Conservation (phyloP, 1,140 invertebrate species). For the Drosophila arawakana region DNA sequence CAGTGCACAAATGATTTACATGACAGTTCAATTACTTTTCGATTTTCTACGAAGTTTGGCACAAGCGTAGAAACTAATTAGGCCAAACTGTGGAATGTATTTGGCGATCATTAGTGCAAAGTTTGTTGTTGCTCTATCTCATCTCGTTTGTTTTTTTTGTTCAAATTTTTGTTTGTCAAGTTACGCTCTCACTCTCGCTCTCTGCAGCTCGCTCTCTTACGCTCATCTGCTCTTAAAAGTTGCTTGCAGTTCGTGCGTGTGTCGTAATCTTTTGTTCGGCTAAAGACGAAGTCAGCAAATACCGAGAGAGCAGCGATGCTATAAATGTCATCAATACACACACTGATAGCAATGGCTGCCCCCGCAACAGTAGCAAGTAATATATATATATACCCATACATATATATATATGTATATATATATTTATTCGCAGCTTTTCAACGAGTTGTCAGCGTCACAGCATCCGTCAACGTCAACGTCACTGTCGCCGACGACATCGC, state of each 20-base stretch:
- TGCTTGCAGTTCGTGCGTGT: background rate
- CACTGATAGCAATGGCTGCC: background rate
- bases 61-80: background rate
- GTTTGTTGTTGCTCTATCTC: background rate
- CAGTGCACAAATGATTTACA: background rate
- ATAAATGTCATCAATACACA: background rate
- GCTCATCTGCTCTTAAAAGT: background rate
- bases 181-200: background rate
- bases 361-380: background rate
- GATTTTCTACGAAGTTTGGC: background rate
- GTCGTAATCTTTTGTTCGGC: background rate
- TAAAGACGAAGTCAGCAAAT: background rate
- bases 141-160: background rate
- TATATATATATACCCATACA: background rate
- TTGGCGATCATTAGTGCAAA: background rate
- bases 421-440: background rate
- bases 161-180: background rate
- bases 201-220: background rate
- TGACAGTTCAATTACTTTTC: background rate
- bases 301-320: background rate
- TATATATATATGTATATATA: background rate
- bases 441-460: background rate
- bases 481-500: constrained; percentile 7
- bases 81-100: background rate
- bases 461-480: constrained; percentile 27